Evolutionary conservation across 2,113 vertebrate species (phyloP).

Genomic region (Clinocottus analis): DNA sequence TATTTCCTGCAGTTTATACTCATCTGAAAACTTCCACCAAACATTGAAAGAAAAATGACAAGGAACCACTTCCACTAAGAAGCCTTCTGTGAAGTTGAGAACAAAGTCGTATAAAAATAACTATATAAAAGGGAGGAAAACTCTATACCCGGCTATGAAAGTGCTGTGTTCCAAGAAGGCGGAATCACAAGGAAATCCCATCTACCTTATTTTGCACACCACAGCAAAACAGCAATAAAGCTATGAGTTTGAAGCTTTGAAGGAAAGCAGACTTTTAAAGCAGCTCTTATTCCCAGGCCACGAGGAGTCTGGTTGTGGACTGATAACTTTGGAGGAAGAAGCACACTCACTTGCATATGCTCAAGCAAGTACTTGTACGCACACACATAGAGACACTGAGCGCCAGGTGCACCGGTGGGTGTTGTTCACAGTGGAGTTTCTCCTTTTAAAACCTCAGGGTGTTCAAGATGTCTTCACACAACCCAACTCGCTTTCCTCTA

Average conservation of each 20-base stretch:
- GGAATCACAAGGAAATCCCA: conserved; percentile 55
- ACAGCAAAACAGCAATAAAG: conserved; percentile 65
- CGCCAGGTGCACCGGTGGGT: conserved; percentile 40
- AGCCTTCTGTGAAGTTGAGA: conserved; percentile 32
- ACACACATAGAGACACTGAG: not conserved
- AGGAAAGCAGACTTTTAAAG: conserved; percentile 63
- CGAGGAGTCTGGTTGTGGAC: conserved; percentile 61
- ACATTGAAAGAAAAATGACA: conserved; percentile 9
- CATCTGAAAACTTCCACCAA: conserved; percentile 32
- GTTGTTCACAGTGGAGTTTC: conserved; percentile 48
- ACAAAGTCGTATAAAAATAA: conserved; percentile 55
- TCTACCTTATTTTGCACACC: conserved; percentile 55
- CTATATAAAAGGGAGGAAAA: conserved; percentile 44
- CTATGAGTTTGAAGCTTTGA: conserved; percentile 61
- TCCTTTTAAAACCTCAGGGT: conserved; percentile 54
- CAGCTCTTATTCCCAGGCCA: conserved; percentile 61
- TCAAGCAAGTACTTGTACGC: conserved; percentile 9
- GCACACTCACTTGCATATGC: conserved; percentile 29
- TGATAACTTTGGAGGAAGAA: conserved; percentile 63
- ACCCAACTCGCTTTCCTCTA: conserved; percentile 33
- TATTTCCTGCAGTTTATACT: conserved; percentile 19
- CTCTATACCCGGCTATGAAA: conserved; percentile 39
- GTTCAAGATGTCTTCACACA: conserved; percentile 56
- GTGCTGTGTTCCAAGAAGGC: conserved; percentile 35
- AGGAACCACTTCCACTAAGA: conserved; percentile 13